Evolutionary conservation across 2,888 invertebrate species (phyloP), one percentile per base, ranked within the genome.

Genomic region (Euphydryas editha): DNA sequence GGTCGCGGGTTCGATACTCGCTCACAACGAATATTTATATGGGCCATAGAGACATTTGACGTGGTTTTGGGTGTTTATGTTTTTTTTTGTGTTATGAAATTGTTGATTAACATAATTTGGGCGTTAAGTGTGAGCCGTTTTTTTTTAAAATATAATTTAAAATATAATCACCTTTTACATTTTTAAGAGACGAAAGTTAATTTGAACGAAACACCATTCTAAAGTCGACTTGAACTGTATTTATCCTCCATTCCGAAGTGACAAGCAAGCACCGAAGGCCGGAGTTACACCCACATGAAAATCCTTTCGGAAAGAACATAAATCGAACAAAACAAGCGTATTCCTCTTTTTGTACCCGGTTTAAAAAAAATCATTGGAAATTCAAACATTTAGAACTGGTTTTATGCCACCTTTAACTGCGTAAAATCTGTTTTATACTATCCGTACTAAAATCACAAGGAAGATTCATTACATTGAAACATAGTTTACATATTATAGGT

Each of bases 271-370:
- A 62, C 71, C 74, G 73, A 74, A 70, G 74, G 73, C 73, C 75
- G 72, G 54, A 67, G 70, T 70, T 70, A 76, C 76, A 74, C 76
- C 73, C 74, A 75, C 76, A 72, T 72, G 73, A 68, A 71, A 72
- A 73, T 73, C 73, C 74, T 75, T 54, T 72, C 66, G 73, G 73
- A 70, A 74, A 75, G 62, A 68, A 74, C 76, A 77, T 76, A 76
- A 77, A 77, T 76, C 72, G 71, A 63, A 64, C 69, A 65, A 62
- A 65, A 71, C 65, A 56, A 42, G 62, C 56, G 47, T 57, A 61
- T 46, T 62, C 59, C 58, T 69, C 68, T 73, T 71, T 73, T 70
- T 66, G 51, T 46, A 49, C 62, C 46, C 64, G 44, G 30, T 30
- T 24, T 4, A 55, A 70, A 69, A 71, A 68, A 65, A 59, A 59